Base-by-base conservation (phyloP, 2,797 vertebrate species). In the Typhlichthys eigenmanni region DNA sequence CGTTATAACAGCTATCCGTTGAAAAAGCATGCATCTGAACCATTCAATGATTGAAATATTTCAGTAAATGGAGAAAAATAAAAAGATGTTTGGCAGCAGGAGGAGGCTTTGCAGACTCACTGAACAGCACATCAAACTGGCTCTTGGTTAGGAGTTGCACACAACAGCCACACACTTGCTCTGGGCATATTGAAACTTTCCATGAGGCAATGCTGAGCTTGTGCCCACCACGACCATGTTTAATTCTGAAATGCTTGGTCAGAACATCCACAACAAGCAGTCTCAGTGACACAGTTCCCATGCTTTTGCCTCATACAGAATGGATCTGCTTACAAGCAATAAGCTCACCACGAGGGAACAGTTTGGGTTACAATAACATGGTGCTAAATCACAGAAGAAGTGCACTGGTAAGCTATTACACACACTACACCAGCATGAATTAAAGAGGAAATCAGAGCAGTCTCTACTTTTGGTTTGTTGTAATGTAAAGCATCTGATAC, bases 181-280 rank as follows among this genome's bases (percentile, higher is more conserved):
- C 66, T 54, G 87, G 84, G 83, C 83, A 65, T 63, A 60, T 48
- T 47, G 11, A 55, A 72, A 77, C 67, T 87, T 88, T 88, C 88
- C 87, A 85, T 87, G 81, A 89, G 74, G 90, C 81, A 85, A 68
- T 67, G 19, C 59, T 84, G 80, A 80, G 82, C 80, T 85, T 75
- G 83, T 70, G 49, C 58, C 53, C 45, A 50, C 53, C 49, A 50
- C 72, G 68, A 74, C 56, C 52, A 61, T 68, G 24, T 38, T 76
- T 77, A 72, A 29, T n/a, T n/a, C 51, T 71, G 55, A 58, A 74
- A 71, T 67, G 29, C 72, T 79, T 48, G 24, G 60, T 56, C 63
- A 68, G 14, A 56, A 71, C 53, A 47, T 78, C 76, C 32, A 59
- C 78, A 73, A 49, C 56, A 45, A 79, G 63, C 34, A 14, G 7